phyloP scores from a whole-genome alignment of 2,888 invertebrate genomes.

The Campaea margaritaria region DNA sequence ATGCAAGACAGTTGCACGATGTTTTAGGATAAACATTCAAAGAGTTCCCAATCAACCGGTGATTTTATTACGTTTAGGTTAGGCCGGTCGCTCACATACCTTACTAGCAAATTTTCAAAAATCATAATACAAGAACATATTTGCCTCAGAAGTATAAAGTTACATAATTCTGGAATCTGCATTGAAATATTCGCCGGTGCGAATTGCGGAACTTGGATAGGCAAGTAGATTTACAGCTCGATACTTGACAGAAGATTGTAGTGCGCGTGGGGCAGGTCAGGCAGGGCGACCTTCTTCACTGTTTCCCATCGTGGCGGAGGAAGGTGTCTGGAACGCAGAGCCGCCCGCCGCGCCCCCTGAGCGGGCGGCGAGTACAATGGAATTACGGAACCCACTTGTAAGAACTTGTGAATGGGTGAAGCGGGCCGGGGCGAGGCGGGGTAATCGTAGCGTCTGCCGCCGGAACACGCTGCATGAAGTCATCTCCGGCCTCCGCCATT shows the following conservation, averaged over 20 bases:
- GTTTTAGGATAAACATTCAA: too few relatives aligned
- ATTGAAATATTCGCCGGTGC: too few relatives aligned
- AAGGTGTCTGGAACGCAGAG: neutral
- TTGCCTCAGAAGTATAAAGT: too few relatives aligned
- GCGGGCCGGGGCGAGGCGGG: slow-evolving; percentile 46
- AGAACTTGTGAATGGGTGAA: slow-evolving; percentile 65
- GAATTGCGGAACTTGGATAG: too few relatives aligned
- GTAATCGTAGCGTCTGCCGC: slow-evolving; percentile 35
- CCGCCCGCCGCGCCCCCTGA: too few relatives aligned
- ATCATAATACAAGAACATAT: too few relatives aligned
- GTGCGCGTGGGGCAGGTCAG: neutral
- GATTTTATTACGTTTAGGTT: too few relatives aligned
- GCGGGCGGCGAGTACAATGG: slow-evolving; percentile 50
- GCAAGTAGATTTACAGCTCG: neutral
- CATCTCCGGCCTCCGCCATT: slow-evolving; percentile 68
- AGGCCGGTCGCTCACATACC: too few relatives aligned
- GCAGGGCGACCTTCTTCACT: neutral
- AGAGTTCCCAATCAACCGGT: too few relatives aligned
- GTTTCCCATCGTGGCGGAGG: neutral
- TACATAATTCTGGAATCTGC: too few relatives aligned
- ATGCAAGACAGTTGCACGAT: too few relatives aligned
- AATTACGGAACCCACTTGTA: slow-evolving; percentile 60
- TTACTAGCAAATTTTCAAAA: too few relatives aligned
- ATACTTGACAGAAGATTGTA: neutral
- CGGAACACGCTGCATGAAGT: slow-evolving; percentile 61